These are phyloP conservation scores for Syritta pipiens DNA, from an alignment of 2,888 invertebrate species.

Conservation along the genomic window DNA sequence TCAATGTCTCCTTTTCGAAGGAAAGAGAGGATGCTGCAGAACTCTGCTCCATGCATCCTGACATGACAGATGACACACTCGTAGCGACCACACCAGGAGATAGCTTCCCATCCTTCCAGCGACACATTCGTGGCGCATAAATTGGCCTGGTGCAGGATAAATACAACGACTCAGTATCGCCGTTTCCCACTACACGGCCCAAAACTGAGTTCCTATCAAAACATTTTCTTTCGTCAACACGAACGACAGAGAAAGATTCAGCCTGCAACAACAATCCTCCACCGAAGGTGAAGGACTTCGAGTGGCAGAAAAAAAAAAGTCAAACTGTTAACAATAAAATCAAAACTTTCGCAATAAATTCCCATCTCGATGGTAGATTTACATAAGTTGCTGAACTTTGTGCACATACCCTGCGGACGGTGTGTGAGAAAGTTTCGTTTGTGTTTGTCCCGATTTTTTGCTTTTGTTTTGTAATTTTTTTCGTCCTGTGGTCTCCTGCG, in stretches of 20 bases:
- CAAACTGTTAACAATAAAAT: constrained; percentile 64
- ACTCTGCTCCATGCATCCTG: constrained; percentile 45
- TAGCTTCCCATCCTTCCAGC: constrained; percentile 28
- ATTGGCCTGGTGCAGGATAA: constrained; percentile 9
- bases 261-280: constrained; percentile 39
- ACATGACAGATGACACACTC: constrained; percentile 46
- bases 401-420: constrained; percentile 55
- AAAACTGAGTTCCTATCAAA: constrained; percentile 24
- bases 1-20: constrained; percentile 39
- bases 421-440: constrained; percentile 56
- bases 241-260: constrained; percentile 1
- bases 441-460: constrained; percentile 8
- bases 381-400: constrained; percentile 65
- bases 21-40: constrained; percentile 52
- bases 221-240: constrained; percentile 51
- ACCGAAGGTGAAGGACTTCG: constrained; percentile 26
- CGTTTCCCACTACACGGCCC: constrained; percentile 20
- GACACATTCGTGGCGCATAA: constrained; percentile 1
- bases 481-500: constrained; percentile 42
- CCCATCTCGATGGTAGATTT: constrained; percentile 62
- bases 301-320: constrained; percentile 16
- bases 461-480: constrained; percentile 27
- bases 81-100: constrained; percentile 16
- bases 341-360: constrained; percentile 68
- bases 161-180: constrained; percentile 5